Conservation (phyloP, 2,888 invertebrate species). For the Tyria jacobaeae region DNA sequence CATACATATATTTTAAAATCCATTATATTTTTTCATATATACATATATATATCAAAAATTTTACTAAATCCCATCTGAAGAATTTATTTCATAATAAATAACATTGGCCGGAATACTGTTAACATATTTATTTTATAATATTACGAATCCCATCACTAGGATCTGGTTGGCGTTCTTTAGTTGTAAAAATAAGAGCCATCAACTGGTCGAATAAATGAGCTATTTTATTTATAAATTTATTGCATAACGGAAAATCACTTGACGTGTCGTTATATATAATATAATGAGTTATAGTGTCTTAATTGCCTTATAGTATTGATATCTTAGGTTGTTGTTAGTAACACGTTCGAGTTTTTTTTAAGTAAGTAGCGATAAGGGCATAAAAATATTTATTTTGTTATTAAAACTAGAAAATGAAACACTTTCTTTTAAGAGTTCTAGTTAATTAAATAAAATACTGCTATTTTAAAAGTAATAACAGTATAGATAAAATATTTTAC, state of each 20-base stretch:
- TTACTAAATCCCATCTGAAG: background rate
- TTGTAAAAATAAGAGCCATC: constrained; percentile 28
- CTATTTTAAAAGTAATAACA: background rate
- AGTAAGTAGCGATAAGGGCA: no score
- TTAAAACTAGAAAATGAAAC: no score
- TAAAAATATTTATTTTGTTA: no score
- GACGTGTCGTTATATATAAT: constrained; percentile 44
- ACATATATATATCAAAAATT: background rate
- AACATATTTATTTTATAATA: background rate
- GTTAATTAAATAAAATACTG: no score
- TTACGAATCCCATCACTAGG: constrained; percentile 39
- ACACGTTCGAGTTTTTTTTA: background rate
- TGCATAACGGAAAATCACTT: constrained; percentile 57
- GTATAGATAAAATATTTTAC: background rate
- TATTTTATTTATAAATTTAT: constrained; percentile 34
- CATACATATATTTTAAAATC: background rate
- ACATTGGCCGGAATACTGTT: background rate
- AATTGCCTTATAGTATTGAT: constrained; percentile 40
- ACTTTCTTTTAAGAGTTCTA: no score
- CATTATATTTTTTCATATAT: background rate
- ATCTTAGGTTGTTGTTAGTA: background rate
- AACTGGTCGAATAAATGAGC: constrained; percentile 40
- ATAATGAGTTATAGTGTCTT: constrained; percentile 51
- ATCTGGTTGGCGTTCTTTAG: constrained; percentile 26
- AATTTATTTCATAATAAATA: background rate